These are phyloP conservation scores for Rhabdophis nuchalis DNA, from an alignment of 2,797 vertebrate species.

Conservation along the genomic window DNA sequence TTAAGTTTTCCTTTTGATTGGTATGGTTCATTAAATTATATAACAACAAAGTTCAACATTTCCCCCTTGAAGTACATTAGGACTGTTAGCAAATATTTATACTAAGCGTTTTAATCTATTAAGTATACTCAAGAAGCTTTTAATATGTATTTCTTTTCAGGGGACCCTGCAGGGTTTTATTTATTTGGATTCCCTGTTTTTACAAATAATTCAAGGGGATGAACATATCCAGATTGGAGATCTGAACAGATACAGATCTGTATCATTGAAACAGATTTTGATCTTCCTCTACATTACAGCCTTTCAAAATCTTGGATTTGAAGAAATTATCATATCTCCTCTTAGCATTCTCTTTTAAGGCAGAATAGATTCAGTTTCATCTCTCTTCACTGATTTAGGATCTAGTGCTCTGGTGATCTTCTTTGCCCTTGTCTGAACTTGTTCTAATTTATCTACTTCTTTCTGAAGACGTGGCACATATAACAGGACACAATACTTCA, in stretches of 20 bases:
- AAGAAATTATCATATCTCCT: not conserved
- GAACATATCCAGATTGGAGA: not conserved
- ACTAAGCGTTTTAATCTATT: not conserved
- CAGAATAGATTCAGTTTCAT: not conserved
- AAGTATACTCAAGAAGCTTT: not conserved
- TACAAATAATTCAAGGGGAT: not conserved
- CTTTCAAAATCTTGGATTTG: not conserved
- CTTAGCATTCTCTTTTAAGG: not conserved
- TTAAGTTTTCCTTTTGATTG: not conserved
- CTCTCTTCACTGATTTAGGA: not conserved
- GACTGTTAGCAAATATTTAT: not conserved
- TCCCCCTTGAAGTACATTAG: not conserved
- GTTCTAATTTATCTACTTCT: not conserved
- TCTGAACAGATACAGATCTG: not conserved
- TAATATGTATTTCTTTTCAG: not conserved
- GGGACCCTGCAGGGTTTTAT: not conserved
- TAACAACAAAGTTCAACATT: not conserved
- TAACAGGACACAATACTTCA: not conserved
- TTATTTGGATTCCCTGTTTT: not conserved
- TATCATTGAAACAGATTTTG: not conserved
- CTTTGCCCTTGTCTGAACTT: not conserved
- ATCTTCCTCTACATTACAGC: not conserved
- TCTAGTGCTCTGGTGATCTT: not conserved
- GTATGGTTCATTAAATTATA: not conserved
- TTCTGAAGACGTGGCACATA: not conserved